Evolutionary conservation across 2,888 invertebrate species (phyloP).

Genomic region (Calameuta filiformis): DNA sequence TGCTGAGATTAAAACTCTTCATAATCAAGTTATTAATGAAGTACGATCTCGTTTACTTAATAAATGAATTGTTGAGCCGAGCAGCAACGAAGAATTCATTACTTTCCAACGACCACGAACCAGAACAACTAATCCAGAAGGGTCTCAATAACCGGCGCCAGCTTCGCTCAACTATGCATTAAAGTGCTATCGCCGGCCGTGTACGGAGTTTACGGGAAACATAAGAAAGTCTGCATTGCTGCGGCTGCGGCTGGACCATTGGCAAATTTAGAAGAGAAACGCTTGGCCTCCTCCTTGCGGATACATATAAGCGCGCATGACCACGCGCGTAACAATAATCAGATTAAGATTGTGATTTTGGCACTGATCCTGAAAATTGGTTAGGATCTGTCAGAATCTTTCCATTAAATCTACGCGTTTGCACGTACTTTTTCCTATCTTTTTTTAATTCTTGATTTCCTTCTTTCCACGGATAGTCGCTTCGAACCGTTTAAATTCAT

Average conservation of each 20-base stretch:
- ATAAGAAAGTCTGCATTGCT: background rate
- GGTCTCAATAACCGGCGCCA: background rate
- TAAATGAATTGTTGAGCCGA: background rate
- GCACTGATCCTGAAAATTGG: background rate
- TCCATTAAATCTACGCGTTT: background rate
- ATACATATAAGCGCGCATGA: background rate
- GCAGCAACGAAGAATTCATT: background rate
- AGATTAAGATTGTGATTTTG: background rate
- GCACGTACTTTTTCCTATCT: background rate
- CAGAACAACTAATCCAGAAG: background rate
- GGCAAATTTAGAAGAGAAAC: background rate
- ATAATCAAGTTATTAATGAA: background rate
- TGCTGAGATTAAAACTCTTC: background rate
- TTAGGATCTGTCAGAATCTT: background rate
- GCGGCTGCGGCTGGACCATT: background rate
- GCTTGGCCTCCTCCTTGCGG: background rate
- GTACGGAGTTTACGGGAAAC: background rate
- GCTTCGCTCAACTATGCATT: background rate
- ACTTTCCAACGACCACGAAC: background rate
- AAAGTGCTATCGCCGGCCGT: background rate
- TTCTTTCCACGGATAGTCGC: background rate
- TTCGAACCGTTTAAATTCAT: conserved; percentile 13
- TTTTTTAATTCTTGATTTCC: background rate
- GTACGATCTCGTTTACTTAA: background rate
- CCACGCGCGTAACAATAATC: background rate